Evolutionary conservation across 2,113 vertebrate genomes (phyloP), one percentile per base, ranked within the genome.

Genomic region (Syngnathus floridae): DNA sequence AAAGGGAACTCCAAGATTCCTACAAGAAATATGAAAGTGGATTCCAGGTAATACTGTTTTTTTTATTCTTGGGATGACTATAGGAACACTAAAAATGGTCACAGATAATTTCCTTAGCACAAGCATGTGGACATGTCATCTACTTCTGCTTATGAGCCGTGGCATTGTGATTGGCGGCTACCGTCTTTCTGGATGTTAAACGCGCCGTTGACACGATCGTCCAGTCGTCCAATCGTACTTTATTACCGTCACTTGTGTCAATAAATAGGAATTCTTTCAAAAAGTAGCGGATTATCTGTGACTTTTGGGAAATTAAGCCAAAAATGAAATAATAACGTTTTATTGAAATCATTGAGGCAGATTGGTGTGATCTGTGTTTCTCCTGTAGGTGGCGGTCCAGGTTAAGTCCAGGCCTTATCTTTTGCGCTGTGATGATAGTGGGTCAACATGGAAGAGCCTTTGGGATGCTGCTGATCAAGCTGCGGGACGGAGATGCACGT

Each of bases 61-160:
- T 7, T n/a, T 5, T n/a, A n/a, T 49, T 9, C 48, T 49, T 49
- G 8, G 1, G 48, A 2, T 9, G 19, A 8, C 2, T n/a, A 8
- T n/a, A 49, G 9, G 16, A 16, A n/a, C 19, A 49, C 13, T 13
- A 31, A 56, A 55, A 55, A 55, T 31, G 12, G 21, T 55, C 10
- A 55, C 22, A 31, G 52, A 55, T 13, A 11, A 55, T 55, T 31
- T 55, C 52, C 21, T 4, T 54, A 1, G 21, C 51, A 4, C 51
- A 5, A 17, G 35, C 57, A 59, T 59, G 57, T 59, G 36, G 31
- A 38, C 19, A 10, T 67, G 75, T 76, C 69, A 71, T 56, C 71
- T 62, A 62, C 75, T 70, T 81, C 78, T 69, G 54, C 37, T 9
- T 78, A 78, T 71, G 74, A 84, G 76, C 84, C 70, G 37, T 85